phyloP scores from a whole-genome alignment of 2,797 vertebrate genomes.

The Carcharodon carcharias region DNA sequence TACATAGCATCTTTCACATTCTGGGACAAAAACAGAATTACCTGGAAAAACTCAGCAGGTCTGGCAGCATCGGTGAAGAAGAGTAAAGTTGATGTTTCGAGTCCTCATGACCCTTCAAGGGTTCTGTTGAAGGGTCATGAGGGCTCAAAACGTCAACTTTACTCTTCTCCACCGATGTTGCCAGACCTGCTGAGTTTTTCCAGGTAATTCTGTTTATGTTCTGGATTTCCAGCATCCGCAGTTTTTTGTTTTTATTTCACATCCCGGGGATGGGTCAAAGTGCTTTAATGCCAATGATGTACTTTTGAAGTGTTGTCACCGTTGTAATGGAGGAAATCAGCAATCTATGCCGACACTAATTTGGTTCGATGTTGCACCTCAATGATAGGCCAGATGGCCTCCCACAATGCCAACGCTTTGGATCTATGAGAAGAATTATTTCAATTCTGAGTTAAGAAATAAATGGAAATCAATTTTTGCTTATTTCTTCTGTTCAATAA shows the following conservation, averaged over 20 bases:
- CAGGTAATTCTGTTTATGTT: no score
- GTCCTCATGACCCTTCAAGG: no score
- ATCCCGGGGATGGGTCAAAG: background rate
- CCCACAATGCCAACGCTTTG: background rate
- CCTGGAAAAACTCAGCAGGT: no score
- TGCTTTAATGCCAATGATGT: background rate
- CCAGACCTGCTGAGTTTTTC: no score
- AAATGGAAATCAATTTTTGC: background rate
- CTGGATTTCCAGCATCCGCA: no score
- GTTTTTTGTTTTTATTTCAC: no score
- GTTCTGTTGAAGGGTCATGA: no score
- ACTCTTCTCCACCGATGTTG: no score
- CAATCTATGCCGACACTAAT: background rate
- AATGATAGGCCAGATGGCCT: background rate
- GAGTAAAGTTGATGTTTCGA: no score
- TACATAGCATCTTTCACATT: background rate
- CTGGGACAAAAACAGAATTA: no score
- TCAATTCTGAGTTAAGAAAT: background rate
- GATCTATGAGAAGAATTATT: background rate
- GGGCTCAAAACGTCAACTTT: no score
- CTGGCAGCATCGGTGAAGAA: no score
- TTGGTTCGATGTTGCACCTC: background rate
- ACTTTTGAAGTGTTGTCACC: background rate
- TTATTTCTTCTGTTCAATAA: background rate
- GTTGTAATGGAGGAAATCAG: background rate